Conservation (phyloP, 1,140 invertebrate genomes). For the Rhopalosiphum maidis region DNA sequence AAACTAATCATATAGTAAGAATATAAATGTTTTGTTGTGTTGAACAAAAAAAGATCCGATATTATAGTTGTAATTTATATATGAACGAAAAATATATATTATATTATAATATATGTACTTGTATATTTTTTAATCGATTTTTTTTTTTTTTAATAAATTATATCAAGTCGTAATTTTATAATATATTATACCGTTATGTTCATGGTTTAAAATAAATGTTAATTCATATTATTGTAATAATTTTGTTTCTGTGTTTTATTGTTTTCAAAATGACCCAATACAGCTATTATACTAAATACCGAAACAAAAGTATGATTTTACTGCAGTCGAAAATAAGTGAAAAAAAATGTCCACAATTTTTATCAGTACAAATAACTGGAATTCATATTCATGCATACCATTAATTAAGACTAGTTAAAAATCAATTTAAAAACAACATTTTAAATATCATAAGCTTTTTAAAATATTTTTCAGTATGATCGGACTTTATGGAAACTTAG, state of each 20-base stretch:
- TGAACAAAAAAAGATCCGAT: not conserved
- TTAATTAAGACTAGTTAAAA: not conserved
- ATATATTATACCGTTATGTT: slow-evolving; percentile 35
- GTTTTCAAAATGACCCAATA: not conserved
- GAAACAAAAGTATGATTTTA: not conserved
- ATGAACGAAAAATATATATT: not conserved
- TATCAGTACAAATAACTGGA: not conserved
- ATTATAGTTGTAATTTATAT: not conserved
- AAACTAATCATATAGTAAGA: not conserved
- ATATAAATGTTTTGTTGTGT: not conserved
- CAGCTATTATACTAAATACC: not conserved
- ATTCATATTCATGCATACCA: not conserved
- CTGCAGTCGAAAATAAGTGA: not conserved
- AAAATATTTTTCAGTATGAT: not conserved
- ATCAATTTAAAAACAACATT: not conserved
- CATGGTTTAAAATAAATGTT: slow-evolving; percentile 37
- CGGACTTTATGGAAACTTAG: not conserved
- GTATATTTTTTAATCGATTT: not conserved
- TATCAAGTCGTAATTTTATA: slow-evolving; percentile 40
- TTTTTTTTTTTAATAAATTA: slow-evolving; percentile 28
- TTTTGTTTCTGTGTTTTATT: slow-evolving; percentile 23
- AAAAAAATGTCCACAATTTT: not conserved
- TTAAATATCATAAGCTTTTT: not conserved
- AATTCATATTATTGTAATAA: slow-evolving; percentile 38
- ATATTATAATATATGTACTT: not conserved